Base-by-base conservation (phyloP, 2,888 invertebrate genomes). In the Hirtodrosophila duncani region DNA sequence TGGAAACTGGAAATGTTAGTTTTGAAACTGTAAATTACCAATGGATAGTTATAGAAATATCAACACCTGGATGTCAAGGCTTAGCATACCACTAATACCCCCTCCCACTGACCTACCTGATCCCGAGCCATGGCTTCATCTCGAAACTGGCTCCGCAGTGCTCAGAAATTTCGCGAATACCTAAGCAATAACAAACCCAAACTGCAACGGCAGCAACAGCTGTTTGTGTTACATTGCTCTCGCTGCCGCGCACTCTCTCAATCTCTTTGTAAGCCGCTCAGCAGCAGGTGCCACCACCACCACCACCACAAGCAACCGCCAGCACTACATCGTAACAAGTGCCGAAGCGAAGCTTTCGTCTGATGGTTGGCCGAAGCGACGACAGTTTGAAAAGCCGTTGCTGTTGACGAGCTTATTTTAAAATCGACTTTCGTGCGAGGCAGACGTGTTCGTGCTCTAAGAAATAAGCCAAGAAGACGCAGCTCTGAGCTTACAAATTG, bases 341-440 rank as follows among this genome's bases (percentile, higher is more conserved):
- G 65, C 63, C 67, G 67, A 63, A 27, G n/a, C 39, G 36, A 27
- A 52, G 66, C 66, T 64, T 61, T 65, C 61, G 57, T 65, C 51
- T 52, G 46, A 3, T 36, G 44, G 41, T 11, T 33, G 11, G 14
- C n/a, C 29, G n/a, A 50, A 43, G 56, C 61, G 66, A 56, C 43
- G 44, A 29, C 39, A 60, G 41, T 56, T 44, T 24, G 43, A 46
- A 39, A n/a, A 42, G 41, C 23, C 21, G 62, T 33, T 46, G 49
- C 20, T 50, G 62, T 27, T 33, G 27, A 7, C 11, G 14, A 14
- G 45, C 59, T 66, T 63, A 83, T 80, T 82, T 74, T 68, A 67
- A 79, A 81, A 83, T 71, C 72, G 72, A 82, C 75, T 67, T 74
- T 83, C 82, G 82, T 80, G 74, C 77, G 77, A 61, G 64, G 30